Percentiles rank a stretch among this genome's conserved stretches.
Conservation (phyloP, 23 tunicate species). For the Corella eumyota region DNA sequence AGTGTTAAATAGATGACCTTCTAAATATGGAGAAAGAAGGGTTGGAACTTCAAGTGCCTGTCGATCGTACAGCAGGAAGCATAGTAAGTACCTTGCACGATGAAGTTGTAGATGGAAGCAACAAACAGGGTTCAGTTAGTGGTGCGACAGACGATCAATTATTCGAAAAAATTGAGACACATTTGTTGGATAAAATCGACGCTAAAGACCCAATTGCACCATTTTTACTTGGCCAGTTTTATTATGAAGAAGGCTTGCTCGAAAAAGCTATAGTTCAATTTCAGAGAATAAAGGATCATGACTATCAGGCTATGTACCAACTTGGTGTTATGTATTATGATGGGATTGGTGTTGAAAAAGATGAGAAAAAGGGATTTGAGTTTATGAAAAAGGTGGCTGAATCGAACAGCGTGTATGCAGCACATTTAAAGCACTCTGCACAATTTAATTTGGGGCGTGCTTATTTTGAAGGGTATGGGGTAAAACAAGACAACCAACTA, state of each 20-base stretch:
- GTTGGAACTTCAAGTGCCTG: conserved; percentile 4
- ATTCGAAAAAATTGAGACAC: conserved; percentile 78
- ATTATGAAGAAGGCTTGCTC: conserved; percentile 82
- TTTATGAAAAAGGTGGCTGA: conserved; percentile 77
- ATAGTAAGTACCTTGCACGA: conserved; percentile 65
- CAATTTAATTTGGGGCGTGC: conserved; percentile 85
- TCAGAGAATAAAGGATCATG: conserved; percentile 67
- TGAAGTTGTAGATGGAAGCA: conserved; percentile 50
- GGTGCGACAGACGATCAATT: conserved; percentile 57
- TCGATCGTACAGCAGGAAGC: conserved; percentile 37
- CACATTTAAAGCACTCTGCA: conserved; percentile 60
- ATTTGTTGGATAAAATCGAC: conserved; percentile 55
- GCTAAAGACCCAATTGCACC: conserved; percentile 66
- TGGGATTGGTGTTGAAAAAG: conserved; percentile 51
- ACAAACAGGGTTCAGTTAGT: conserved; percentile 31
- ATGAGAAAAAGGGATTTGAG: conserved; percentile 76
- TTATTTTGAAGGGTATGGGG: conserved; percentile 93
- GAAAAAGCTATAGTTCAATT: conserved; percentile 75
- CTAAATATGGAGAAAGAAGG: conserved; percentile 33
- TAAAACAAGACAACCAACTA: conserved; percentile 53
- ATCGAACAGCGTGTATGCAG: conserved; percentile 27
- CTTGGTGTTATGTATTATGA: conserved; percentile 84
- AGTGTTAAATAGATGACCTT: too few species aligned
- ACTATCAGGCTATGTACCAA: conserved; percentile 79
- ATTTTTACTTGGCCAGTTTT: conserved; percentile 84